Evolutionary conservation across 1,140 invertebrate species (phyloP), one percentile per base, ranked within the genome.

Genomic region (Bombus sibiricus): DNA sequence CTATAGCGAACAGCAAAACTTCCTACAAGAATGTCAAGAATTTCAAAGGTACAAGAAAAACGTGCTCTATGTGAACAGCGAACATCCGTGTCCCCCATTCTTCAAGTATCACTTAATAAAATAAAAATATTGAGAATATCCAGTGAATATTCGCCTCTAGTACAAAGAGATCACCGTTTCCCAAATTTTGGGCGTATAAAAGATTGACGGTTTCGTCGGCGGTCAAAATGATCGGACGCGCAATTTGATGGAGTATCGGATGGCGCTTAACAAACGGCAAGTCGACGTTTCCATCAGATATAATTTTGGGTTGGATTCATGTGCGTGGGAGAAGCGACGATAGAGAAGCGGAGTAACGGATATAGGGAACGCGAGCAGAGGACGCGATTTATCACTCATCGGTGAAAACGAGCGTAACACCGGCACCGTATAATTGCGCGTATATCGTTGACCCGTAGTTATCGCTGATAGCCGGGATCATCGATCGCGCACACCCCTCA

Each of bases 401-500:
- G 88, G 64, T 89, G 88, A 86, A 89, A 89, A 89, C 77, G 88
- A 66, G 69, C 83, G 80, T 89, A 86, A 83, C 88, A 76, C 53
- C 84, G 77, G 59, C 47, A 80, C 73, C 76, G 80, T 89, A 89
- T 89, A 89, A 89, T 89, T 86, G 87, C 88, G 80, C 84, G 80
- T 81, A 80, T 86, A 89, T 86, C 78, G 72, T 57, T 59, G n/a
- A 10, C 62, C 83, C 22, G 62, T 74, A 75, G 87, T 81, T 83
- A 86, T 86, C 85, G 64, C 39, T 72, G 80, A 86, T 76, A 76
- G 62, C 57, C 87, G 71, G 84, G 74, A 74, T 83, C 76, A 88
- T 89, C 85, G 88, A 89, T 89, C 85, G 84, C 66, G 68, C 76
- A 47, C 88, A 73, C 72, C 88, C 88, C 88, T 89, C 88, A 89